Evolutionary conservation across 2,113 vertebrate species (phyloP), one percentile per base, ranked within the genome.

Genomic region (Strigops habroptila): DNA sequence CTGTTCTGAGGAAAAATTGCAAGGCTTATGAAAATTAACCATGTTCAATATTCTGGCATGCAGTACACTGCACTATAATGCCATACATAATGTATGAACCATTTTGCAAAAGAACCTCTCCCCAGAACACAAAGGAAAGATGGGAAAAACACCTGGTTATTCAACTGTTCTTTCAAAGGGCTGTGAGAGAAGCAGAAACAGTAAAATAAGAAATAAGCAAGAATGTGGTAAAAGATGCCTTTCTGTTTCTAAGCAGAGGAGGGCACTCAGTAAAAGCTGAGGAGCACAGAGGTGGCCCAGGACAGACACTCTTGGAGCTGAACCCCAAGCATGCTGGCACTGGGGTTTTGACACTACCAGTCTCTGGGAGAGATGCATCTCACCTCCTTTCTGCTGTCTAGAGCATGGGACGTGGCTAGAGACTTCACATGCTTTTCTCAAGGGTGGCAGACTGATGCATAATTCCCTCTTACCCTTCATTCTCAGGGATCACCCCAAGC

Each of bases 301-400:
- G 23, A 71, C 18, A 78, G 57, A n/a, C 6, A 22, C 3, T 0
- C 0, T 0, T 51, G n/a, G 9, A 69, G 11, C 27, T 67, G 31
- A 75, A 76, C 25, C 33, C 17, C 65, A 79, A 37, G 28, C 4
- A 59, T 30, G 49, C 28, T 82, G n/a, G 14, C 37, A 37, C 24
- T 6, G 1, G 12, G 15, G 13, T 35, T 83, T 52, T 1, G 1
- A 44, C 48, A 69, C 39, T 24, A 41, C 24, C 1, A 2, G 44
- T n/a, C 37, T 41, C 27, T 6, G 3, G 22, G 18, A 78, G 15
- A 76, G 25, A 11, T 11, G 17, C 3, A 6, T 33, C 57, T 85
- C 43, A 46, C 14, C 48, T 64, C 19, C 19, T 43, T 52, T 48
- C 70, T 0, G 0, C 2, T 1, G 9, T 63, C 21, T 39, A 37